Conservation (phyloP, 2,888 invertebrate genomes). For the Melikaiella ostensackeni region DNA sequence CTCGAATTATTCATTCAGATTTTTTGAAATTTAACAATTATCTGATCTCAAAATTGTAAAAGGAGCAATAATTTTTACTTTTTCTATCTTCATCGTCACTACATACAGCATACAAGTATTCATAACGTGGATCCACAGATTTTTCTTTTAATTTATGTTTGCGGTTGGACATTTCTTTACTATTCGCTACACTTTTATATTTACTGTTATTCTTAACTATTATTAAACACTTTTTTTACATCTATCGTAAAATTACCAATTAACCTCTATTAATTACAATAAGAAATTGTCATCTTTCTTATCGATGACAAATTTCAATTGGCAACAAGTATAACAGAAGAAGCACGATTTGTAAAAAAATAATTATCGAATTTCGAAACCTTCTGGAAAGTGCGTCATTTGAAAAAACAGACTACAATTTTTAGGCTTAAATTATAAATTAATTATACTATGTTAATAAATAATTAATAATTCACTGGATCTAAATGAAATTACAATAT, state of each 20-base stretch:
- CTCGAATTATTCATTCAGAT: too few relatives aligned
- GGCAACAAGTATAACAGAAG: neutral
- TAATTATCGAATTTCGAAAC: neutral
- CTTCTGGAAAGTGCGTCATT: neutral
- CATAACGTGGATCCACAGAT: conserved; percentile 12
- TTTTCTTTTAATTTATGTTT: conserved; percentile 2
- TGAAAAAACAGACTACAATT: too few relatives aligned
- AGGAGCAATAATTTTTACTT: neutral
- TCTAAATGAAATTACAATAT: too few relatives aligned
- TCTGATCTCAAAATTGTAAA: neutral
- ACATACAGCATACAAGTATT: conserved; percentile 20
- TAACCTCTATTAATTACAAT: neutral
- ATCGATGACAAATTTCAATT: neutral
- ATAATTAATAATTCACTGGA: too few relatives aligned
- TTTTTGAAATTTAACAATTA: too few relatives aligned
- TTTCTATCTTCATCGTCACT: conserved; percentile 21
- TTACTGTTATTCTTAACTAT: neutral
- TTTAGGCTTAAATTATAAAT: too few relatives aligned
- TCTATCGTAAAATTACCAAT: neutral
- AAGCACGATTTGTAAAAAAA: neutral
- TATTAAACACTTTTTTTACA: neutral
- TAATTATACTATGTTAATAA: too few relatives aligned
- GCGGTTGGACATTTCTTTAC: neutral
- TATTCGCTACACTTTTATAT: neutral
- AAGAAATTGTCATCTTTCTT: neutral